Conservation (phyloP, 2,113 vertebrate species). For the Neolamprologus longior region DNA sequence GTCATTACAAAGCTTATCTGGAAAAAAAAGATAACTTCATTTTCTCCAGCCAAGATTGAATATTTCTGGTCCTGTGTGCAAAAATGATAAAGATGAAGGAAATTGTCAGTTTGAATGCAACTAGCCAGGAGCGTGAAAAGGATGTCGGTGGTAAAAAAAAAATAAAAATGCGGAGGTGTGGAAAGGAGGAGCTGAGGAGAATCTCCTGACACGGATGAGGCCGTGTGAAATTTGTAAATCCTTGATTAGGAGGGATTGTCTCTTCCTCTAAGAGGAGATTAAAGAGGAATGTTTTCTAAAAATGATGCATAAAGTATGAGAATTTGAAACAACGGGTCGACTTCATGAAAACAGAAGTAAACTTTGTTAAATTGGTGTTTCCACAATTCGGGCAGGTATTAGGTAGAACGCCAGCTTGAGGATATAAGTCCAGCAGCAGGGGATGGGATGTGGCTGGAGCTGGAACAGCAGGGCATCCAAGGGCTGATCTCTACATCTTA, state of each 20-base stretch:
- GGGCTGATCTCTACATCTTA: neutral
- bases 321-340: neutral
- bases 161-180: neutral
- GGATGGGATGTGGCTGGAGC: neutral
- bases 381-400: neutral
- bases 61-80: neutral
- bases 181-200: conserved; percentile 5
- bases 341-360: neutral
- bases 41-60: neutral
- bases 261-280: conserved; percentile 18
- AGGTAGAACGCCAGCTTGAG: neutral
- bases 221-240: conserved; percentile 31
- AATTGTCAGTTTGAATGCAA: neutral
- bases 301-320: neutral
- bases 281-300: conserved; percentile 7
- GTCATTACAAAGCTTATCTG: neutral
- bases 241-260: conserved; percentile 41
- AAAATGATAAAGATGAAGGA: neutral
- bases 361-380: neutral
- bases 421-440: neutral
- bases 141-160: neutral
- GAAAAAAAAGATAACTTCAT: neutral
- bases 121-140: neutral
- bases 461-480: neutral
- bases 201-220: conserved; percentile 17